Base-by-base conservation (phyloP, 2,888 invertebrate genomes). In the Clanis bilineata region DNA sequence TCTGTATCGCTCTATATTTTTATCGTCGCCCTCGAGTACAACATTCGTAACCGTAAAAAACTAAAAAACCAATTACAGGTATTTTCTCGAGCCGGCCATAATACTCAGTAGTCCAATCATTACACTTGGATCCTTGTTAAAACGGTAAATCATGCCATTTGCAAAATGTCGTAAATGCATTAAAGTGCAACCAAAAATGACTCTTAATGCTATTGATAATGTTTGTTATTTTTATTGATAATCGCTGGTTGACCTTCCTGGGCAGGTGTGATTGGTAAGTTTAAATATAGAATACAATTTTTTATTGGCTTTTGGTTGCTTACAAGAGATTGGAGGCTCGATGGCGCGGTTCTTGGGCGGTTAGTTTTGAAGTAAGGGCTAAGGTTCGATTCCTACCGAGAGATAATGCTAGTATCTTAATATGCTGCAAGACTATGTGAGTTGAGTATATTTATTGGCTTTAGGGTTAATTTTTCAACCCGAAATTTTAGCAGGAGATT, bases 121-220 rank as follows among this genome's bases (percentile, higher is more conserved):
- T 41, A 41, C 18, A 41, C 41, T 41, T 51, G 18, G 32, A 51
- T 32, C 51, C 32, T 51, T 51, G 51, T 32, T 51, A 51, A 32
- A 28, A 44, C 18, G 18, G 32, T 10, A 32, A 3, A 9, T 10
- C 3, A 18, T 41, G 1, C 1, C n/a, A n/a, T 2, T 18, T 18
- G 0, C 1, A 18, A 4, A 51, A 51, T 9, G 32, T 51, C 18
- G 32, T 51, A 51, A 51, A 18, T 32, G 51, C 32, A 7, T 51
- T 0, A 4, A 3, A 1, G 18, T 51, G 32, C 51, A 51, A 0
- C 32, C 32, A 10, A 18, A 18, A 32, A 32, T 51, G 18, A 21
- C 28, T 18, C 15, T 18, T 51, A 51, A 4, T 9, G 3, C 18
- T 0, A 18, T 32, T 18, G 25, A 32, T 9, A n/a, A 18, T 9